A percentile compares a stretch with the other conserved stretches of the same genome.
Evolutionary conservation across 2,888 invertebrate species (phyloP).

Genomic region (Timandra comae): DNA sequence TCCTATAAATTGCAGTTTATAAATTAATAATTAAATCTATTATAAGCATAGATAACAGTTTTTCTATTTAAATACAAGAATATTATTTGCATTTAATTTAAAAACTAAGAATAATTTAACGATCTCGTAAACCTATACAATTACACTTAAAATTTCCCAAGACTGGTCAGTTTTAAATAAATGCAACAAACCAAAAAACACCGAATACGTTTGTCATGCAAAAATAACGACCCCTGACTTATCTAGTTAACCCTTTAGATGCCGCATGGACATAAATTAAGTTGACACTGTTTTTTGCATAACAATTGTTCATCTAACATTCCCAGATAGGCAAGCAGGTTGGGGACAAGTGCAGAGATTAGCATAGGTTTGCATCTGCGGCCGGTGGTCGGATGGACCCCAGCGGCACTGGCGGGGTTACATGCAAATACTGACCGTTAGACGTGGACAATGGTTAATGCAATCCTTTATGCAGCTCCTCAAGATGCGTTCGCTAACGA

Average conservation of each 20-base stretch:
- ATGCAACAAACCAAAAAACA: conserved; percentile 19
- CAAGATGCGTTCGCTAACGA: conserved; percentile 23
- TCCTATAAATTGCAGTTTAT: too few relatives aligned
- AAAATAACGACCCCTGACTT: conserved; percentile 15
- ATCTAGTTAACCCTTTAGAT: conserved; percentile 19
- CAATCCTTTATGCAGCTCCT: conserved; percentile 3
- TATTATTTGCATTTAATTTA: too few relatives aligned
- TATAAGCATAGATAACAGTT: too few relatives aligned
- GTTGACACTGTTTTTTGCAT: conserved; percentile 46
- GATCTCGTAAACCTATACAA: too few relatives aligned
- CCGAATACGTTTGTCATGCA: conserved; percentile 26
- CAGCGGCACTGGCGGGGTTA: conserved; percentile 41
- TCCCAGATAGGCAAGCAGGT: conserved; percentile 51
- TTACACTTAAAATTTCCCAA: conserved; percentile 4
- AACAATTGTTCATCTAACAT: conserved; percentile 43
- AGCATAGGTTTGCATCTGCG: conserved; percentile 6
- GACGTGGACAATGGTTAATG: conserved; percentile 23
- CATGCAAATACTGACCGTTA: conserved; percentile 54
- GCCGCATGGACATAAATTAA: conserved; percentile 64
- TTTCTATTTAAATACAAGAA: too few relatives aligned
- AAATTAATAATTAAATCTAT: too few relatives aligned
- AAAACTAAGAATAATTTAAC: too few relatives aligned
- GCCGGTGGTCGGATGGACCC: conserved; percentile 16
- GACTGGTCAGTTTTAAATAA: conserved; percentile 6
- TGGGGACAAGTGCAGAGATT: conserved; percentile 45